These are phyloP conservation scores for Alcedo quadribrachys DNA, from an alignment of 2,797 vertebrate genomes.

Conservation along the genomic window DNA sequence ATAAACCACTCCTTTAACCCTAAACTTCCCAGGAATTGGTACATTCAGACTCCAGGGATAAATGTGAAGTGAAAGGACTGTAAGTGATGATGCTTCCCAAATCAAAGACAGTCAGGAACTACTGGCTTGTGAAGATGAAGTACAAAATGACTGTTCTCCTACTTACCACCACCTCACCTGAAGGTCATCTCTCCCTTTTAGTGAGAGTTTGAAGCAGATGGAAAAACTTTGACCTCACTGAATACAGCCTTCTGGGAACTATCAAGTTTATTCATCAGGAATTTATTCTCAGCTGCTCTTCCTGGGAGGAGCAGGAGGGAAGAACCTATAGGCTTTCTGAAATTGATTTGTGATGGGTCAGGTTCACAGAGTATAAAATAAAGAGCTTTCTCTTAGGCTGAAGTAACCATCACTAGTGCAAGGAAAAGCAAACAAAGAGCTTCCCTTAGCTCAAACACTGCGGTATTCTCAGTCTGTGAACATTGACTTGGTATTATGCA, in stretches of 20 bases:
- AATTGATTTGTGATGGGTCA: slow-evolving; percentile 66
- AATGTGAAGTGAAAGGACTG: background rate
- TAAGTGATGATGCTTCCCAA: background rate
- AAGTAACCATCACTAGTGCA: slow-evolving; percentile 47
- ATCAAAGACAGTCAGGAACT: background rate
- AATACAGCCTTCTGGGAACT: background rate
- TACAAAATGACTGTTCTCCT: background rate
- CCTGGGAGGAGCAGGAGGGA: slow-evolving; percentile 8
- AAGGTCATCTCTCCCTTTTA: background rate
- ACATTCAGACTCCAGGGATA: background rate
- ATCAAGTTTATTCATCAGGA: background rate
- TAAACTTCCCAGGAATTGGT: background rate
- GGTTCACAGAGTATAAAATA: slow-evolving; percentile 65
- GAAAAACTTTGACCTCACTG: background rate
- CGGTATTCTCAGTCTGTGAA: slow-evolving; percentile 30
- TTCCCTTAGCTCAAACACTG: slow-evolving; percentile 37
- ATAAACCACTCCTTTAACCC: background rate
- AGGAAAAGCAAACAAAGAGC: slow-evolving; percentile 67
- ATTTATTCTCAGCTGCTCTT: slow-evolving; percentile 24
- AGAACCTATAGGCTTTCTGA: slow-evolving; percentile 20
- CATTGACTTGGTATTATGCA: background rate
- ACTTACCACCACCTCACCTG: background rate
- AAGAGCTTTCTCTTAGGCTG: slow-evolving; percentile 60
- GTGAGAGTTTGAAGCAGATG: background rate
- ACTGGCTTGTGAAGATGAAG: background rate